Conservation (phyloP, 1,140 invertebrate genomes). For the Sycophaga agraensis region DNA sequence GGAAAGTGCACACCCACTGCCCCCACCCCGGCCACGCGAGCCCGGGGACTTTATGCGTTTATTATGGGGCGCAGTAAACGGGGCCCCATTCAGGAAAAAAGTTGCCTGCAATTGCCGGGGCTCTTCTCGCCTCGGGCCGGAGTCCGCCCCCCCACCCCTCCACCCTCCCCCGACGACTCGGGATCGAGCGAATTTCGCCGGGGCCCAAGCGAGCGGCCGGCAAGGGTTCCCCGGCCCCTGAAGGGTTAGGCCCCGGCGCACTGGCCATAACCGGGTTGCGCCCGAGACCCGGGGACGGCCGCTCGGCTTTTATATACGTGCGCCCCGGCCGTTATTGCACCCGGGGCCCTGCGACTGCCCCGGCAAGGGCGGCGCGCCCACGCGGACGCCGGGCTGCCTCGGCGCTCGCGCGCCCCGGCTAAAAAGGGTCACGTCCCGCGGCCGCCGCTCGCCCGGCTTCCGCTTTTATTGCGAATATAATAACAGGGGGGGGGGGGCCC, state of each 20-base stretch:
- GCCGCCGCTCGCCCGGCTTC: not conserved
- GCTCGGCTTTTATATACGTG: conserved; percentile 10
- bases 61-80: conserved; percentile 39
- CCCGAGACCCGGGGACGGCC: not conserved
- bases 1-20: conserved; percentile 1
- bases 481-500: not conserved
- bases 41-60: conserved; percentile 39
- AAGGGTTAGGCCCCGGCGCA: not conserved
- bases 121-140: too few species aligned
- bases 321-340: too few species aligned
- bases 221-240: conserved; percentile 30
- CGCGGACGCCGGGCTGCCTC: too few species aligned
- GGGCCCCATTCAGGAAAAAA: conserved; percentile 7
- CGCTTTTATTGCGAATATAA: conserved; percentile 21
- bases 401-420: too few species aligned
- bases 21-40: not conserved
- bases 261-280: not conserved
- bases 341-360: too few species aligned
- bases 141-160: too few species aligned
- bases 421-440: conserved; percentile 21
- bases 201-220: conserved; percentile 1
- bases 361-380: too few species aligned
- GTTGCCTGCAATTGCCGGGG: not conserved
- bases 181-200: conserved; percentile 3
- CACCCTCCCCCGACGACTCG: too few species aligned